Percentiles rank a stretch among this genome's conserved stretches.
These are phyloP conservation scores for Sternarchorhynchus goeldii DNA, from an alignment of 2,797 vertebrate genomes.

Conservation along the genomic window DNA sequence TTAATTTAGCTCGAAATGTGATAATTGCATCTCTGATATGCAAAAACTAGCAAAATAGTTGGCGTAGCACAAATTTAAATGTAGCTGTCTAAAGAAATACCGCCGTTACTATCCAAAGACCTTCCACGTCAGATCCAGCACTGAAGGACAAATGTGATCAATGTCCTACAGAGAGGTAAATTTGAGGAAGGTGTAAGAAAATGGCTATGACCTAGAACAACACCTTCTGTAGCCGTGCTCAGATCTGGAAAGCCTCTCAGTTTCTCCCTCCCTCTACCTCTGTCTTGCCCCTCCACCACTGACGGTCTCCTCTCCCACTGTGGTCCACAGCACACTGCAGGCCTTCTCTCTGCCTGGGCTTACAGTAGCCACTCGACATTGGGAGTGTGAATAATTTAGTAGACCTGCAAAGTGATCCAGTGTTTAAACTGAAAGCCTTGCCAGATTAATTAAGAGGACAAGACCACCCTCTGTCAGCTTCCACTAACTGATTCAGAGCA, in stretches of 20 bases:
- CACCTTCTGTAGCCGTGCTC: constrained; percentile 11
- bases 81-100: background rate
- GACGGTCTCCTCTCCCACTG: constrained; percentile 17
- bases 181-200: background rate
- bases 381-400: constrained; percentile 74
- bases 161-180: constrained; percentile 26
- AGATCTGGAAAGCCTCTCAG: constrained; percentile 41
- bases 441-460: constrained; percentile 75
- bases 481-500: constrained; percentile 19
- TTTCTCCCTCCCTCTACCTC: constrained; percentile 6
- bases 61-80: too few species aligned
- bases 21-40: too few species aligned
- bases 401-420: constrained; percentile 71
- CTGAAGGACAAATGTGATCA: constrained; percentile 2
- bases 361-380: constrained; percentile 38
- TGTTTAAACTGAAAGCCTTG: constrained; percentile 71
- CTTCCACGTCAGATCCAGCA: background rate
- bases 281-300: background rate
- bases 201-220: constrained; percentile 22
- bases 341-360: constrained; percentile 64
- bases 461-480: constrained; percentile 58
- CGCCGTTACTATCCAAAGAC: constrained; percentile 29
- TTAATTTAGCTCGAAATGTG: too few species aligned
- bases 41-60: too few species aligned
- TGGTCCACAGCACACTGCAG: constrained; percentile 62